phyloP scores from a whole-genome alignment of 2,888 invertebrate species.

The Platycnemis pennipes region DNA sequence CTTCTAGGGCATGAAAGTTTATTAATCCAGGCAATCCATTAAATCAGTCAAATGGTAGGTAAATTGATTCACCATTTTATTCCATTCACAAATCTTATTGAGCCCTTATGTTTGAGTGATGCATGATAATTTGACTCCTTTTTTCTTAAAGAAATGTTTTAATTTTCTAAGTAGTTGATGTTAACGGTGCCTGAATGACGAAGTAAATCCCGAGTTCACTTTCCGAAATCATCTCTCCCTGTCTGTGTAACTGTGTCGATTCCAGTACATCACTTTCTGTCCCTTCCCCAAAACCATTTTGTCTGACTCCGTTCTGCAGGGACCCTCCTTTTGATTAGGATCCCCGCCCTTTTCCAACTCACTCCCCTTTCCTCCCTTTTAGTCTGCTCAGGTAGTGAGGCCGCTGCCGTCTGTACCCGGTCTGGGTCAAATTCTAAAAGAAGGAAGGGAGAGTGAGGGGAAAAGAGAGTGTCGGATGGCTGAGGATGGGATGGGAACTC shows the following conservation, averaged over 20 bases:
- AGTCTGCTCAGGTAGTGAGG: neutral
- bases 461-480: neutral
- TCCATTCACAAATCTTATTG: too few species aligned
- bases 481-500: neutral
- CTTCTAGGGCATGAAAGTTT: too few species aligned
- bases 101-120: too few species aligned
- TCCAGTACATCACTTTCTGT: neutral
- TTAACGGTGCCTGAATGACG: too few species aligned
- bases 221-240: too few species aligned
- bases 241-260: neutral
- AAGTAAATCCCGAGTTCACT: too few species aligned
- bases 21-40: too few species aligned
- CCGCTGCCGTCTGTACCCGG: constrained; percentile 31
- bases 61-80: too few species aligned
- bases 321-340: neutral
- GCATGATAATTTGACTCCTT: too few species aligned
- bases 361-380: neutral
- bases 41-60: too few species aligned
- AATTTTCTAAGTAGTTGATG: too few species aligned
- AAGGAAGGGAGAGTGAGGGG: neutral
- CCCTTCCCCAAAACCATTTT: neutral
- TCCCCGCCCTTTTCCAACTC: neutral
- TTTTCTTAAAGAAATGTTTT: too few species aligned
- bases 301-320: neutral
- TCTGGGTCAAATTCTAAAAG: neutral